phyloP scores from a whole-genome alignment of 2,888 invertebrate genomes.

The Callosobruchus maculatus region DNA sequence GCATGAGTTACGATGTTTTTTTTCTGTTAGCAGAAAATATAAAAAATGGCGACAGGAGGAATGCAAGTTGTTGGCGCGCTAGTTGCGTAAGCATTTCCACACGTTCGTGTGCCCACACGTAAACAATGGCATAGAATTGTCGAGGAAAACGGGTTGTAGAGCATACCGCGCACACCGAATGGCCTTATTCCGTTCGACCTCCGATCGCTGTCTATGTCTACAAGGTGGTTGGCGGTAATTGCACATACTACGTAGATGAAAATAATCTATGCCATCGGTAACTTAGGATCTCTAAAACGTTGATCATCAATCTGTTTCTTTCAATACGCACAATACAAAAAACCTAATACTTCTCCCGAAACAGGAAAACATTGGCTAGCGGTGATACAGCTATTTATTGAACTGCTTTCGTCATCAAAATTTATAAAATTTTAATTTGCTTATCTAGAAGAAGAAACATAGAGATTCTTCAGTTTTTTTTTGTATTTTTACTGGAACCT shows the following conservation, averaged over 20 bases:
- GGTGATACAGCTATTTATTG: no score
- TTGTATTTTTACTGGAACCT: no score
- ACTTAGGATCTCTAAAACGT: no score
- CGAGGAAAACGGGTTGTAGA: constrained; percentile 47
- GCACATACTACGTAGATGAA: not conserved
- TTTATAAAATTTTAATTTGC: no score
- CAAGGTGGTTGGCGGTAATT: not conserved
- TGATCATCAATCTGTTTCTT: no score
- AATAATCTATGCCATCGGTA: no score
- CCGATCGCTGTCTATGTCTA: constrained; percentile 40
- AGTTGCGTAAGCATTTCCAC: constrained; percentile 40
- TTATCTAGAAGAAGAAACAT: no score
- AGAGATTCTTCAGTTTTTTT: no score
- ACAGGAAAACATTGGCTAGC: no score
- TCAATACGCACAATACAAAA: no score
- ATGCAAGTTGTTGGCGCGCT: constrained; percentile 6
- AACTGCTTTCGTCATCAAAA: no score
- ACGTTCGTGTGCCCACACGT: constrained; percentile 42
- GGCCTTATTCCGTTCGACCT: constrained; percentile 48
- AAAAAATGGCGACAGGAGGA: not conserved
- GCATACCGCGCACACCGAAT: constrained; percentile 40
- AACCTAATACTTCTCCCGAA: no score
- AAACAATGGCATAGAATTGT: constrained; percentile 44
- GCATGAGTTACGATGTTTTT: not conserved
- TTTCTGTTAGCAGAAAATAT: not conserved